Evolutionary conservation across 2,888 invertebrate species (phyloP).

Genomic region (Agriotes lineatus): DNA sequence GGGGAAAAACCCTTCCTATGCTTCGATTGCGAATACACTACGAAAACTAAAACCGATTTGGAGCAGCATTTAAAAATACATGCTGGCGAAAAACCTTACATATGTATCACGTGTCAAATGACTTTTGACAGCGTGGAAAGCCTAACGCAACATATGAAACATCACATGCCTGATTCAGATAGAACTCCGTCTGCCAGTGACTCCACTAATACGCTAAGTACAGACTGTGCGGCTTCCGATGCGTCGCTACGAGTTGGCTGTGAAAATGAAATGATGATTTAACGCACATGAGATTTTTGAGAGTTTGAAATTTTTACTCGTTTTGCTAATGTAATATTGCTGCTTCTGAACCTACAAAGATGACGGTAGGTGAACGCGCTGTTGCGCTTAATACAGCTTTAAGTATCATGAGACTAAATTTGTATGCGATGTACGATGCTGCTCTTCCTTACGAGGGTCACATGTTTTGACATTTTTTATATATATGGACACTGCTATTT

Average conservation of each 20-base stretch:
- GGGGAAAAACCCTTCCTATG: background rate
- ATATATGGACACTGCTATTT: no score
- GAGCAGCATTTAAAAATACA: background rate
- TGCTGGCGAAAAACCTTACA: background rate
- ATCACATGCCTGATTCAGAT: background rate
- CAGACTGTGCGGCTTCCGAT: background rate
- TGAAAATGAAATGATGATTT: slow-evolving; percentile 30
- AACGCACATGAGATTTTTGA: slow-evolving; percentile 3
- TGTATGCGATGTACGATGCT: no score
- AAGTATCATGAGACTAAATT: background rate
- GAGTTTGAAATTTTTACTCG: background rate
- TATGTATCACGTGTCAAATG: background rate
- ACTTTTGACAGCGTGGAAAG: background rate
- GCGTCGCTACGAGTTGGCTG: slow-evolving; percentile 26
- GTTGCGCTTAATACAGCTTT: background rate
- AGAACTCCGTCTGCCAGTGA: background rate
- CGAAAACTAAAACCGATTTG: background rate
- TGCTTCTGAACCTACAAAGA: no score
- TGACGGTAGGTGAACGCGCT: no score
- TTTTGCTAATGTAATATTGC: slow-evolving; percentile 5
- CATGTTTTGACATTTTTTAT: no score
- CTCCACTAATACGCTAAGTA: background rate
- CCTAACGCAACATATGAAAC: background rate
- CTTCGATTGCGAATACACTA: slow-evolving; percentile 7
- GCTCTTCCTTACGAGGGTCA: no score